These are phyloP conservation scores for Polyommatus icarus DNA, from an alignment of 2,888 invertebrate genomes.

Conservation along the genomic window DNA sequence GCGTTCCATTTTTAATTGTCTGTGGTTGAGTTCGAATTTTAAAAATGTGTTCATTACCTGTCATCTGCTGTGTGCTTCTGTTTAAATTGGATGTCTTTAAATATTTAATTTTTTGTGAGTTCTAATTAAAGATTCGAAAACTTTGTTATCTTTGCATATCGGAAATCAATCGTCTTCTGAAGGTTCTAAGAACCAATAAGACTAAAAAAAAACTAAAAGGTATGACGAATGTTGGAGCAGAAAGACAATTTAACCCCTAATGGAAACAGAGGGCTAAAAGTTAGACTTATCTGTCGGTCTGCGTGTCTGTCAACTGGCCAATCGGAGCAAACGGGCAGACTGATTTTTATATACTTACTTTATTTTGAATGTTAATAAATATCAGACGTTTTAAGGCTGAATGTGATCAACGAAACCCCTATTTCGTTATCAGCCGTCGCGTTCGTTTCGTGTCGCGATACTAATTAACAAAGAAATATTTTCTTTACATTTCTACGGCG, in stretches of 20 bases:
- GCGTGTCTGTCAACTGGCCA: background rate
- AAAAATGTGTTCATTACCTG: slow-evolving; percentile 35
- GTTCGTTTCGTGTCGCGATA: background rate
- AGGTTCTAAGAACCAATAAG: no score
- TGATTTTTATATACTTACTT: no score
- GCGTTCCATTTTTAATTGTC: background rate
- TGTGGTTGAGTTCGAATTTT: background rate
- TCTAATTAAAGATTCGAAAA: no score
- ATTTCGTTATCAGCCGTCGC: background rate
- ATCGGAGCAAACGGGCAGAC: no score
- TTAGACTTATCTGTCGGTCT: background rate
- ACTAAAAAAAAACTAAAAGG: no score
- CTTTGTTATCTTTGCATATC: no score
- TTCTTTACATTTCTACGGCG: background rate
- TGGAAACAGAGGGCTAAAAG: background rate
- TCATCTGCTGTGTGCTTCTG: background rate
- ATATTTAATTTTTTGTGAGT: background rate
- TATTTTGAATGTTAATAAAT: background rate
- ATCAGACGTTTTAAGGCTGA: background rate
- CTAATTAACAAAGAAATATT: slow-evolving; percentile 22
- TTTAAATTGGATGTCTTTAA: background rate
- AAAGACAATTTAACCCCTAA: no score
- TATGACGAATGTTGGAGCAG: no score
- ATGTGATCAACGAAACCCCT: slow-evolving; percentile 36
- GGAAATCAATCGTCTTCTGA: no score